Evolutionary conservation across 2,113 vertebrate species (phyloP), one percentile per base, ranked within the genome.

Genomic region (Pelvicachromis taeniatus): DNA sequence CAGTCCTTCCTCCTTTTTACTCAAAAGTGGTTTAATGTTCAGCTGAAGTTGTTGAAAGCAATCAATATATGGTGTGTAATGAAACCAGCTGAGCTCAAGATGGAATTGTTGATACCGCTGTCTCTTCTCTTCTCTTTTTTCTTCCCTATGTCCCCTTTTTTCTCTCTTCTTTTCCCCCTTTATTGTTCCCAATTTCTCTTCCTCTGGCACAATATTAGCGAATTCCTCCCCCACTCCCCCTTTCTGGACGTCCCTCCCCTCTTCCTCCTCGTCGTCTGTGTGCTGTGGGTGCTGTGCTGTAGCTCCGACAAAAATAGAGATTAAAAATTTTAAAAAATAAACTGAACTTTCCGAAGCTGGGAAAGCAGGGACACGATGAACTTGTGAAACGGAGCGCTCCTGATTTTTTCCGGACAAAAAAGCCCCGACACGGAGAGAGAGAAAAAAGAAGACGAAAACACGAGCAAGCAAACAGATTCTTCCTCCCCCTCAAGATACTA

Each of bases 211-310:
- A 95, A 93, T 93, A 90, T 92, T 95, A 95, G 90, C 86, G 89
- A 90, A 88, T 77, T 33, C 33, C 26, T 78, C 80, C 87, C 85
- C 12, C n/a, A 48, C 6, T 38, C 10, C 59, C 75, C 21, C 80
- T 88, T 77, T 88, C 73, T 92, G 92, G 91, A 91, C 53, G 11
- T 63, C 59, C 33, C 59, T 65, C 59, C 59, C 61, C 33, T 38
- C 33, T 65, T 84, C 84, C 50, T 85, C 70, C 85, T 92, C 81
- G 89, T 96, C 65, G 90, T 96, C 91, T 90, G 90, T 95, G 95
- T 96, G 93, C 91, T 91, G 94, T 96, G 93, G 92, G 94, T 96
- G 95, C 95, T 91, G 95, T 96, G 96, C 90, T 91, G 95, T 96
- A 95, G 92, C 95, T 95, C 93, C 92, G 93, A 93, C 92, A 93